phyloP scores from a whole-genome alignment of 2,797 vertebrate species.

The Cercopithecus hamlyni region DNA sequence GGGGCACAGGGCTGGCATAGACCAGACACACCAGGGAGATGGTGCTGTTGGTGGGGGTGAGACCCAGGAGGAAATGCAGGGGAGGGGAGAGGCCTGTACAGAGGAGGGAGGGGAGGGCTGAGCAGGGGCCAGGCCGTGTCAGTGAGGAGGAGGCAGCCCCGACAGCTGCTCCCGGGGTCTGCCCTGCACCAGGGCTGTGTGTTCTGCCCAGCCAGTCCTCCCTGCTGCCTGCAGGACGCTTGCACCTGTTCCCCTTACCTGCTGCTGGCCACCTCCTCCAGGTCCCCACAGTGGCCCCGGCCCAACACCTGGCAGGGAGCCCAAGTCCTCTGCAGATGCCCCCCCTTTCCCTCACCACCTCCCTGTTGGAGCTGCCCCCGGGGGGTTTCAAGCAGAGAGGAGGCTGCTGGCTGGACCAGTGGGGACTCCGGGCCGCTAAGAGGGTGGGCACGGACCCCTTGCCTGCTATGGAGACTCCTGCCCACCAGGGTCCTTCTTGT shows the following conservation, averaged over 20 bases:
- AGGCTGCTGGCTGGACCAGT: neutral
- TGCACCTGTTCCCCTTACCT: neutral
- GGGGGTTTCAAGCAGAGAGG: too few species aligned
- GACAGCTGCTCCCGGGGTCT: neutral
- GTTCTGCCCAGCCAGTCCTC: neutral
- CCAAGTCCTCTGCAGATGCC: neutral
- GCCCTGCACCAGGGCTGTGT: too few species aligned
- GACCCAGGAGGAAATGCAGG: neutral
- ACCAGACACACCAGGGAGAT: neutral
- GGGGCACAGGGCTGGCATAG: neutral
- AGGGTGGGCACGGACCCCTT: neutral
- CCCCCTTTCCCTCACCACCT: too few species aligned
- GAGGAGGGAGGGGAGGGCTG: too few species aligned
- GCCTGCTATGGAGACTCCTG: neutral
- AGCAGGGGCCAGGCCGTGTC: neutral
- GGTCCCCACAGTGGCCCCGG: neutral
- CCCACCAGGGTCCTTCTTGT: neutral
- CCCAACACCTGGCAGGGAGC: neutral
- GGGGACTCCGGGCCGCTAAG: neutral
- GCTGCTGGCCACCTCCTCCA: neutral
- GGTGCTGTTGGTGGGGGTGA: neutral
- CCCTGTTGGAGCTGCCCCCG: neutral
- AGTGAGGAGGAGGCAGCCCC: neutral
- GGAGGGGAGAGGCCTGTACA: rapidly evolving
- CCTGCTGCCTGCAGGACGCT: too few species aligned